A percentile compares a stretch with the other conserved stretches of the same genome.
Conservation (phyloP, 1,140 invertebrate genomes). For the Gonioctena quinquepunctata region DNA sequence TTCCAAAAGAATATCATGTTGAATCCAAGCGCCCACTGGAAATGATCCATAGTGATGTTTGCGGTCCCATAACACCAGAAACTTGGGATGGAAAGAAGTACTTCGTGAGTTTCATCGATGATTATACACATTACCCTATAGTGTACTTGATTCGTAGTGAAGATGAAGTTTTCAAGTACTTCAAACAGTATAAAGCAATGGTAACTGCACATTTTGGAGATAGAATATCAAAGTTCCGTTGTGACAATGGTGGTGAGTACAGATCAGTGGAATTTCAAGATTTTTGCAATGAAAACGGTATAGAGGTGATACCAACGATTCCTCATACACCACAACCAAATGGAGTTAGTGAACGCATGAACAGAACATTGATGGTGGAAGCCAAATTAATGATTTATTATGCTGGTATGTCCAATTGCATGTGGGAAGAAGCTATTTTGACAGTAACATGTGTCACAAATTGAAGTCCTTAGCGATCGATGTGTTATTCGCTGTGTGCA, state of each 20-base stretch:
- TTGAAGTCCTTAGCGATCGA: background rate
- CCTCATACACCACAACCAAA: background rate
- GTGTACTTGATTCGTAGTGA: background rate
- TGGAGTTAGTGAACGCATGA: background rate
- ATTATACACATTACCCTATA: background rate
- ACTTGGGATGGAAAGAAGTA: background rate
- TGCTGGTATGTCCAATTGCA: background rate
- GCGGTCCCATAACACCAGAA: too few species aligned
- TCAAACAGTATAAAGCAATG: background rate
- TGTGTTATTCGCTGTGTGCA: too few species aligned
- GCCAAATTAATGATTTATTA: background rate
- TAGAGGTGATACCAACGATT: background rate
- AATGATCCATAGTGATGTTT: background rate
- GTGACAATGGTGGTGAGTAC: background rate
- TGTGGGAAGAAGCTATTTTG: background rate
- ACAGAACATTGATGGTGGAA: background rate
- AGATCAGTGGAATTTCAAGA: background rate
- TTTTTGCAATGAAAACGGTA: background rate
- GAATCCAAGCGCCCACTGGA: background rate
- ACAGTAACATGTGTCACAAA: background rate
- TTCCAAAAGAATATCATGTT: background rate
- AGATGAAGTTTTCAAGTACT: background rate
- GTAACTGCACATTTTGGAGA: background rate
- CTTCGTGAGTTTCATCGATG: background rate
- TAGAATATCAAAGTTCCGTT: background rate